Percentiles rank a stretch among this genome's conserved stretches.
Conservation (phyloP, 1,140 invertebrate genomes). For the Drosophila obscura region DNA sequence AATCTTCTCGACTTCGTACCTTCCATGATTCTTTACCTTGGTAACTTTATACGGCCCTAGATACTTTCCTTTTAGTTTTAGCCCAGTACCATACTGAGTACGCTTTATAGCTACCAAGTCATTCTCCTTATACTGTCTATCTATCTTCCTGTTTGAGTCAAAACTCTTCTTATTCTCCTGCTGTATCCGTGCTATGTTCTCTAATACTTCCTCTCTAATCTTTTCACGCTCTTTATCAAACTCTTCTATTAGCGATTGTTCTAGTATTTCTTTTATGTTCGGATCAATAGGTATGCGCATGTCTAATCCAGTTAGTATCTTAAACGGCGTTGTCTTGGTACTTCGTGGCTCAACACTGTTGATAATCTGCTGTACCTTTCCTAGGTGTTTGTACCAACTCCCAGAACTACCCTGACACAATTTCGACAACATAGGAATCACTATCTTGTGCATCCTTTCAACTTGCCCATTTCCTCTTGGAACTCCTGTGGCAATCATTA, state of each 20-base stretch:
- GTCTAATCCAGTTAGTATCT: not conserved
- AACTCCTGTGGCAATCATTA: not conserved
- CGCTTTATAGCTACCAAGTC: too few relatives aligned
- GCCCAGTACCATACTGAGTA: too few relatives aligned
- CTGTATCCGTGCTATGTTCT: too few relatives aligned
- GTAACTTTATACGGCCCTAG: too few relatives aligned
- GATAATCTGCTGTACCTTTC: conserved; percentile 1
- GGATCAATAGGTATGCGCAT: not conserved
- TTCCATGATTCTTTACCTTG: too few relatives aligned
- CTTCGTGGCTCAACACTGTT: not conserved
- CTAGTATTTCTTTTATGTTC: not conserved
- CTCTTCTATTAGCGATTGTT: too few relatives aligned
- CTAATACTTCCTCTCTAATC: too few relatives aligned
- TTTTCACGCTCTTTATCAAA: not conserved
- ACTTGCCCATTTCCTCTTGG: conserved; percentile 2
- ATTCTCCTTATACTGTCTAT: too few relatives aligned
- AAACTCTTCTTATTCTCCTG: too few relatives aligned
- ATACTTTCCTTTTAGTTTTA: too few relatives aligned
- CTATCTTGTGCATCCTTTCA: conserved; percentile 10
- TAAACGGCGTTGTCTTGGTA: not conserved
- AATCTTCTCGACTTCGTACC: too few relatives aligned
- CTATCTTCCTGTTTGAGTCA: too few relatives aligned
- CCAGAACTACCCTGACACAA: not conserved
- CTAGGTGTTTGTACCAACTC: not conserved
- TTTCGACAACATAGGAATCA: not conserved